phyloP scores from a whole-genome alignment of 2,888 invertebrate genomes.

The Mesochorus sp. region DNA sequence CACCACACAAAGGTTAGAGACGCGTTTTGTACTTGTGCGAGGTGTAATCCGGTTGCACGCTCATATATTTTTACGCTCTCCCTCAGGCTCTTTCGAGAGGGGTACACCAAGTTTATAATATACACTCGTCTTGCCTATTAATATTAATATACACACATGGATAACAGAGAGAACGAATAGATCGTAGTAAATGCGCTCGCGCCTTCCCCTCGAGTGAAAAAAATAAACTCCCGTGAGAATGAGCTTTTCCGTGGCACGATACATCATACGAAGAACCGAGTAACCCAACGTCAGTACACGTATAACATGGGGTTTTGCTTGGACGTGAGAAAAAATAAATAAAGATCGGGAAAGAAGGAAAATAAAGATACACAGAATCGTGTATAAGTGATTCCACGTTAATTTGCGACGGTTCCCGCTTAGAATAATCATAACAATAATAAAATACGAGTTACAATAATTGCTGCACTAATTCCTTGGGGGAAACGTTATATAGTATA shows the following conservation, averaged over 20 bases:
- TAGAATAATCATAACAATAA: constrained; percentile 7
- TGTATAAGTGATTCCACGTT: constrained; percentile 44
- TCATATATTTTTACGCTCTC: constrained; percentile 16
- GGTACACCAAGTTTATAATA: constrained; percentile 38
- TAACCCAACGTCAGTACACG: constrained; percentile 42
- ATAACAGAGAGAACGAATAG: neutral
- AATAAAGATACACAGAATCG: constrained; percentile 7
- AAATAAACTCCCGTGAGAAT: constrained; percentile 62
- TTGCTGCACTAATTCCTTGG: neutral
- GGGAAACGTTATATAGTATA: neutral
- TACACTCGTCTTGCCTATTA: constrained; percentile 55
- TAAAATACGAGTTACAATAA: constrained; percentile 19
- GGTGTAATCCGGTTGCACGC: constrained; percentile 61
- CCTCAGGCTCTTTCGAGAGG: neutral
- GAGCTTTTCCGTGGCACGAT: constrained; percentile 28
- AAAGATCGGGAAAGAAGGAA: constrained; percentile 33
- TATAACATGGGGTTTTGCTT: neutral
- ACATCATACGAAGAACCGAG: constrained; percentile 36
- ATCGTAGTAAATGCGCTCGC: neutral
- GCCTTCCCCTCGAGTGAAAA: constrained; percentile 25
- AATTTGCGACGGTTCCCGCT: constrained; percentile 50
- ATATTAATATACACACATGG: constrained; percentile 59
- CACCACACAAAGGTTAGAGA: constrained; percentile 53
- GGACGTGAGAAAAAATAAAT: constrained; percentile 39
- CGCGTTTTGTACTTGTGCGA: constrained; percentile 15